Evolutionary conservation across 2,113 vertebrate species (phyloP).

Genomic region (Lepidiolamprologus cunningtoni): DNA sequence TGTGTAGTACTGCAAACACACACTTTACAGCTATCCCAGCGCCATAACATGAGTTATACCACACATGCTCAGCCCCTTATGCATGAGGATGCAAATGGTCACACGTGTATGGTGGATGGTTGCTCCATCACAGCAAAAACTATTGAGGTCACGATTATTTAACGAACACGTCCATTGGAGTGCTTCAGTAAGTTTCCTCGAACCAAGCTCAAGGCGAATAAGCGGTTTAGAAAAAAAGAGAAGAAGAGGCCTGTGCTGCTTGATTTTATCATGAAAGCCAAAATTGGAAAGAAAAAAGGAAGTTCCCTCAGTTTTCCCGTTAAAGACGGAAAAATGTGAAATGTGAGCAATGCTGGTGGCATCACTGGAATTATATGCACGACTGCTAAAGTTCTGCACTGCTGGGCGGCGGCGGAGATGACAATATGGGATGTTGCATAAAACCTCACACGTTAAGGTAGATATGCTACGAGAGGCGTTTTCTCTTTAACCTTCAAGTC

Average conservation of each 20-base stretch:
- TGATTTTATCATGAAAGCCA: not conserved
- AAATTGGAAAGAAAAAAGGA: not conserved
- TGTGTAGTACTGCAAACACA: not conserved
- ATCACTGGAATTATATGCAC: not conserved
- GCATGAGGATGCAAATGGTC: not conserved
- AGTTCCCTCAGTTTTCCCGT: not conserved
- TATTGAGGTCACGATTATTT: not conserved
- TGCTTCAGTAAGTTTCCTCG: accelerated
- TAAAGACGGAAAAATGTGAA: not conserved
- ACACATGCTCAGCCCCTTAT: not conserved
- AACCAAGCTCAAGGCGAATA: not conserved
- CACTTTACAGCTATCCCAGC: not conserved
- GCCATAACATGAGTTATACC: not conserved
- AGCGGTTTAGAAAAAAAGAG: not conserved
- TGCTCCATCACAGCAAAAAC: not conserved
- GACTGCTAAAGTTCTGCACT: not conserved
- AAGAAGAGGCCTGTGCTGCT: not conserved
- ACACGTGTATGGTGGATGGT: not conserved
- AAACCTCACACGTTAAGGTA: not conserved
- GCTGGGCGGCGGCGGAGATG: not conserved
- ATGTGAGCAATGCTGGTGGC: not conserved
- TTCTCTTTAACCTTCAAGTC: not conserved
- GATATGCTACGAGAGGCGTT: not conserved
- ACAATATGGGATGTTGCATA: not conserved
- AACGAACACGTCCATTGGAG: accelerated